Evolutionary conservation across 1,140 invertebrate genomes (phyloP), one percentile per base, ranked within the genome.

Genomic region (Hirudo medicinalis): DNA sequence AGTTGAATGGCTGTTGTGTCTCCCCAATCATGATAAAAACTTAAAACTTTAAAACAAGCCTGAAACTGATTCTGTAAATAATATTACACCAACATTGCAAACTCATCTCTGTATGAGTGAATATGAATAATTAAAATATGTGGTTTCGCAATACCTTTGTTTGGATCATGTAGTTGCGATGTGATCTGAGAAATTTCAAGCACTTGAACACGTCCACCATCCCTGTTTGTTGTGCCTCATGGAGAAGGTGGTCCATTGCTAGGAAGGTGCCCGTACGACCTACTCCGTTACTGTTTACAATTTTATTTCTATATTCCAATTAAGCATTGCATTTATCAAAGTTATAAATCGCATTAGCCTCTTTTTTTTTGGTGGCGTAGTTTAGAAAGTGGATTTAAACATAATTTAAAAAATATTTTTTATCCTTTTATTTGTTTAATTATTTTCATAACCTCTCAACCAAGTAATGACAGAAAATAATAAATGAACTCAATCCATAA

Each of bases 121-220:
- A n/a, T 36, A 36, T 36, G 6, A 36, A 36, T 36, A 49, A 49
- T 5, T 49, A 9, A 17, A 17, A 49, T 17, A 13, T 49, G 0
- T 49, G 43, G 9, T 49, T 49, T 49, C 43, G 15, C 43, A 5
- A 5, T 72, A 80, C 78, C 78, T 97, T 95, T 0, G 95, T 98
- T 83, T 98, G 91, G 13, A 82, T 81, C 79, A 82, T 82, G 53
- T 78, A 77, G 22, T 74, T 72, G 40, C 96, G 86, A 80, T 98
- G 93, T 11, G 94, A 90, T 71, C 96, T 86, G 54, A 99, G 84
- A 78, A 91, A 92, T 6, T 94, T 95, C 0, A 98, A 94, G 81
- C 97, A 92, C 0, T 92, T 94, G 79, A 96, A 99, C 71, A 99
- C 94, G 79, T 99, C 96, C 8, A 99, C 89, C 71, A 91, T 93